These are phyloP conservation scores for Cladopsammia gracilis DNA, from an alignment of 64 coral and sea anemone genomes.

Conservation along the genomic window DNA sequence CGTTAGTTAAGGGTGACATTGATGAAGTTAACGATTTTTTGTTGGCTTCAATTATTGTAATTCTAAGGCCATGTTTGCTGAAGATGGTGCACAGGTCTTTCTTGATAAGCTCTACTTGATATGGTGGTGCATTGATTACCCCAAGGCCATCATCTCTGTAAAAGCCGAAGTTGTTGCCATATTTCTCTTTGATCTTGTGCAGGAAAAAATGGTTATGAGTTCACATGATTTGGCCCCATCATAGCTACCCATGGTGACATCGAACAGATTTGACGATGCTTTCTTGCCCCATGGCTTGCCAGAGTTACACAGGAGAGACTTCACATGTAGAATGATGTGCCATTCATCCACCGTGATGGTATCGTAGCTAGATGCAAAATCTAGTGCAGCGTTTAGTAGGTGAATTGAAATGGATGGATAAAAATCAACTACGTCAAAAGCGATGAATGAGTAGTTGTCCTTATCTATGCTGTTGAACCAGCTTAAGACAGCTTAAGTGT, in stretches of 20 bases:
- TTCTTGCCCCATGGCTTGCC: slow-evolving; percentile 51
- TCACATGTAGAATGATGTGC: neutral
- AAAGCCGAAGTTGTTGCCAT: slow-evolving; percentile 37
- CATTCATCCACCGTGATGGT: neutral
- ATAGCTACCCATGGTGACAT: too few relatives aligned
- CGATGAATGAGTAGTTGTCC: neutral
- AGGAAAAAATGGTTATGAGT: slow-evolving; percentile 4
- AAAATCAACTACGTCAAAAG: neutral
- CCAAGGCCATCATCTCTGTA: slow-evolving; percentile 55
- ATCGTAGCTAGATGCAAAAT: neutral
- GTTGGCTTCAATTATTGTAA: slow-evolving; percentile 54
- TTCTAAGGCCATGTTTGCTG: slow-evolving; percentile 22
- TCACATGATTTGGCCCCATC: slow-evolving; percentile 22
- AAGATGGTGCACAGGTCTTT: slow-evolving; percentile 42
- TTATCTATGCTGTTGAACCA: slow-evolving; percentile 1
- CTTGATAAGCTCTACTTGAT: slow-evolving; percentile 27
- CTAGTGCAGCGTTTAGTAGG: neutral
- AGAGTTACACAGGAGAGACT: slow-evolving; percentile 29
- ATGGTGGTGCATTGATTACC: slow-evolving; percentile 6
- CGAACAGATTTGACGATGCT: slow-evolving; percentile 46
- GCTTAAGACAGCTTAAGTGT: neutral
- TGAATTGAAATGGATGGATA: neutral
- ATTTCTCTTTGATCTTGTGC: too few relatives aligned
- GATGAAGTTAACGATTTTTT: slow-evolving; percentile 56
- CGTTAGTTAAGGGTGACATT: slow-evolving; percentile 34